Conservation (phyloP, 2,113 vertebrate genomes). For the Typhlomys cinereus region DNA sequence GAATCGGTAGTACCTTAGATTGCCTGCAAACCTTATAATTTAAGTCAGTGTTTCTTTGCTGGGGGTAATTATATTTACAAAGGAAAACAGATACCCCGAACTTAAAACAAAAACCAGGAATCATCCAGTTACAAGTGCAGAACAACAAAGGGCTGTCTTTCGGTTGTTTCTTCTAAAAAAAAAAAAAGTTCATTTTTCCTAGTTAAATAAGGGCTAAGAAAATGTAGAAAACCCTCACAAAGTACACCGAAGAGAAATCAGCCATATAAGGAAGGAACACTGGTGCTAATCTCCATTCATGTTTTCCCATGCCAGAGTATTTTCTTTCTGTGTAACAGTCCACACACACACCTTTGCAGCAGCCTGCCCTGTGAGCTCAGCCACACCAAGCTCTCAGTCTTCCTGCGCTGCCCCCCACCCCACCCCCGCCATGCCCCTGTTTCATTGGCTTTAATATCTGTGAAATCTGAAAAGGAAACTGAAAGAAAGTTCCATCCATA, state of each 20-base stretch:
- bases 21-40: not conserved
- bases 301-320: not conserved
- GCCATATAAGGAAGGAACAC: not conserved
- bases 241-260: not conserved
- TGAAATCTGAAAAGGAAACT: conserved; percentile 19
- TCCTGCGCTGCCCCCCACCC: too few relatives aligned
- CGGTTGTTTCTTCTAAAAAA: not conserved
- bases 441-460: conserved; percentile 37
- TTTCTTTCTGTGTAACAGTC: not conserved
- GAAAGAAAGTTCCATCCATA: conserved; percentile 17
- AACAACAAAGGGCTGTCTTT: not conserved
- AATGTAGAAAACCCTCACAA: not conserved
- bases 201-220: not conserved
- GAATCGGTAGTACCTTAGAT: not conserved
- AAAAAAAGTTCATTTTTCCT: not conserved
- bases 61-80: not conserved
- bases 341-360: not conserved
- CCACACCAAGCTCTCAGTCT: not conserved
- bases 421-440: not conserved
- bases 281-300: not conserved
- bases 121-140: conserved; percentile 33
- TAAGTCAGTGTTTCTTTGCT: not conserved
- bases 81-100: not conserved
- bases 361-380: not conserved
- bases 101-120: conserved; percentile 49